Evolutionary conservation across 1,140 invertebrate species (phyloP), one percentile per base, ranked within the genome.

Genomic region (Drusus annulatus): DNA sequence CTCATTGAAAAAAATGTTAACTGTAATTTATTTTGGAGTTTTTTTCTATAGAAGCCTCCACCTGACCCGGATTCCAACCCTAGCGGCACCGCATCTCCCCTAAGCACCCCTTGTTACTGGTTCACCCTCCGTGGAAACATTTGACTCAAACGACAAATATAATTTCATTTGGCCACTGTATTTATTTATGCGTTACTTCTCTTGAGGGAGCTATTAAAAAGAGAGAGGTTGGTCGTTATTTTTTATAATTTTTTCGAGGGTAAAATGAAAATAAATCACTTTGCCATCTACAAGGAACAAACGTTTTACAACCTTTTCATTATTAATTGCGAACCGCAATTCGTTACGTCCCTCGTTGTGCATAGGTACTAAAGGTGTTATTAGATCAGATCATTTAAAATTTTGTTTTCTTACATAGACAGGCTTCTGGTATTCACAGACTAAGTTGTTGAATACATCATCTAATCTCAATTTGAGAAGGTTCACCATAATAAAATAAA

Each of bases 121-220:
- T 16, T 15, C 76, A 15, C 58, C 45, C 54, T 28, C 19, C 1
- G 76, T 52, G 76, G 81, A 50, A 77, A 83, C 81, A 83, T 79
- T 83, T 83, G 78, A 78, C 78, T 78, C 79, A 80, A 83, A 83
- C 81, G 81, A 83, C 81, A 80, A 83, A 80, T 76, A 83, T 83
- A 80, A 83, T 80, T 83, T 83, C 78, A 83, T 83, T 83, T 83
- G 58, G 68, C 81, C 63, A 78, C 79, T 83, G 80, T 80, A 80
- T 83, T 80, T 83, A 83, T 83, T 83, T 80, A 83, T 78, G 76
- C 79, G 76, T 25, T 73, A 73, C 76, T 76, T 62, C 58, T 51
- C 81, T 80, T 80, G n/a, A 60, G 81, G 79, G 81, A 80, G 74
- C 74, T 78, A 75, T 83, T 77, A 65, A 77, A 78, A 45, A 50